Evolutionary conservation across 2,113 vertebrate species (phyloP).

Genomic region (Oplegnathus fasciatus): DNA sequence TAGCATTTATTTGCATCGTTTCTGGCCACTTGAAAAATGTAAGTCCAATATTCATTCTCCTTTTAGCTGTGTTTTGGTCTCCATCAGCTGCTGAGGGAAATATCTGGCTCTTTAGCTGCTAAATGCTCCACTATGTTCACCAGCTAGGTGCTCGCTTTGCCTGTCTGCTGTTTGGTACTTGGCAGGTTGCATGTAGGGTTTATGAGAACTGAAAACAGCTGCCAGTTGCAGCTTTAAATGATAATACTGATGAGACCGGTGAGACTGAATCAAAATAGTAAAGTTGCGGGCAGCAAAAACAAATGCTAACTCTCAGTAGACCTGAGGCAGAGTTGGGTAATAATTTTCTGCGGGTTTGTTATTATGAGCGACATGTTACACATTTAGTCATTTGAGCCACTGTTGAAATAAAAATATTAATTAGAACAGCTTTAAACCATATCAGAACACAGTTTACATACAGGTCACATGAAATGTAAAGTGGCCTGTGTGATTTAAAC

Average conservation of each 20-base stretch:
- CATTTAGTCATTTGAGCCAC: not conserved
- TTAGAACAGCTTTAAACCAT: not conserved
- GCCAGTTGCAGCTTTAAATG: not conserved
- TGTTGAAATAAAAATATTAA: not conserved
- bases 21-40: not conserved
- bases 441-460: not conserved
- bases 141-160: not conserved
- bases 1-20: not conserved
- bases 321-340: not conserved
- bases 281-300: not conserved
- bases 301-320: not conserved
- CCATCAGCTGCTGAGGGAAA: too few species aligned
- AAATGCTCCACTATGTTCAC: too few species aligned
- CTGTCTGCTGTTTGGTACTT: not conserved
- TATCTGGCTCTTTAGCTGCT: too few species aligned
- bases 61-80: too few species aligned
- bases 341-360: not conserved
- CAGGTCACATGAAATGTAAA: not conserved
- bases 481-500: not conserved
- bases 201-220: not conserved
- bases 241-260: not conserved
- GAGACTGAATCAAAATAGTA: slow-evolving; percentile 4
- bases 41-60: too few species aligned
- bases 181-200: not conserved
- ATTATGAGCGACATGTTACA: not conserved